phyloP scores from a whole-genome alignment of 2,888 invertebrate species.

The Phengaris alcon region DNA sequence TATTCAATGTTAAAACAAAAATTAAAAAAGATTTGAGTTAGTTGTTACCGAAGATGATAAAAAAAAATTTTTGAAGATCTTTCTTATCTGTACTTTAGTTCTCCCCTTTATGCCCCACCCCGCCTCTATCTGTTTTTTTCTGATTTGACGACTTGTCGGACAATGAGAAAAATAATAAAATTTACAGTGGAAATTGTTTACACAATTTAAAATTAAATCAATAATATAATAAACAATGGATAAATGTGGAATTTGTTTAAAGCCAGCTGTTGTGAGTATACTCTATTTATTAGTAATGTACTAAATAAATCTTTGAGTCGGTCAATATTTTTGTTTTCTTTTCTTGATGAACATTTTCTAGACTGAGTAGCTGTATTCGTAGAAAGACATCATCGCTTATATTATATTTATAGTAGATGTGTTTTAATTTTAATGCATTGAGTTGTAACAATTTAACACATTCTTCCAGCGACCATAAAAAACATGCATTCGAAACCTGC shows the following conservation, averaged over 20 bases:
- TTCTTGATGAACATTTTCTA: slow-evolving; percentile 53
- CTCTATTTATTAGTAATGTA: slow-evolving; percentile 12
- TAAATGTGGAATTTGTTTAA: slow-evolving; percentile 72
- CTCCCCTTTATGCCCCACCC: slow-evolving; percentile 59
- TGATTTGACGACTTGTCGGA: slow-evolving; percentile 46
- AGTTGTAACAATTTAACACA: slow-evolving; percentile 39
- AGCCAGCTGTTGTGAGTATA: slow-evolving; percentile 69
- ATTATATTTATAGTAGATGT: not conserved
- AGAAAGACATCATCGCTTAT: not conserved
- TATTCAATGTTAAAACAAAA: no score
- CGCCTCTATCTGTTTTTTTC: slow-evolving; percentile 56
- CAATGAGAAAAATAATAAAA: slow-evolving; percentile 60
- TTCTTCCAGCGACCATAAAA: slow-evolving; percentile 52
- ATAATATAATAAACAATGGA: slow-evolving; percentile 56
- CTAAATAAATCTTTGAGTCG: slow-evolving; percentile 49
- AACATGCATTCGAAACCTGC: slow-evolving; percentile 72
- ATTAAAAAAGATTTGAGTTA: no score
- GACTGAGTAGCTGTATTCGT: not conserved
- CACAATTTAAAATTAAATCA: slow-evolving; percentile 48
- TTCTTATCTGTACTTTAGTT: slow-evolving; percentile 41
- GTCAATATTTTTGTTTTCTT: slow-evolving; percentile 73
- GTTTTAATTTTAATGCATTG: not conserved
- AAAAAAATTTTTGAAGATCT: not conserved
- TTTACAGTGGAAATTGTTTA: slow-evolving; percentile 55
- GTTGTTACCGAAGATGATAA: not conserved